A percentile compares a stretch with the other conserved stretches of the same genome.
phyloP scores from a whole-genome alignment of 92 coral and sea anemone genomes.

The Parazoanthus swiftii region DNA sequence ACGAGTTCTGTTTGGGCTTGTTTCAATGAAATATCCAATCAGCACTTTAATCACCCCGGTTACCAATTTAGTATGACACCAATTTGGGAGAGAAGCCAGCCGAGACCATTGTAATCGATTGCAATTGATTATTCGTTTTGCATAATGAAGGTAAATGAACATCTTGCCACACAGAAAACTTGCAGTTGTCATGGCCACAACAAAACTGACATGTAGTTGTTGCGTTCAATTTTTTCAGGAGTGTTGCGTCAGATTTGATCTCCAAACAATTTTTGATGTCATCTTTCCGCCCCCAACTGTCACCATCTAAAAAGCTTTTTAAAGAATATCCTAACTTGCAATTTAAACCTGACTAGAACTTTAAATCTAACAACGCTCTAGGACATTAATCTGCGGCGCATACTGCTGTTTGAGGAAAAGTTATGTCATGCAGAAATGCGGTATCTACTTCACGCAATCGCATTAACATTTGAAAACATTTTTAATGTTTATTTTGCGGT shows the following conservation, averaged over 20 bases:
- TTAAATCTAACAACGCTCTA: too few relatives aligned
- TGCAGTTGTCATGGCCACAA: conserved; percentile 22
- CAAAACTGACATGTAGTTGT: background rate
- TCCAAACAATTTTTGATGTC: background rate
- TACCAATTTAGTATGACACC: background rate
- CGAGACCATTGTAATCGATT: background rate
- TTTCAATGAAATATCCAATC: background rate
- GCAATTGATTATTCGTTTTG: conserved; percentile 11
- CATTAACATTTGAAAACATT: background rate
- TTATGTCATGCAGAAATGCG: background rate
- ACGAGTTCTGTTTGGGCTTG: too few relatives aligned
- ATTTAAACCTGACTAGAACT: background rate
- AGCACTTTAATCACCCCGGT: background rate
- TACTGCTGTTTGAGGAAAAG: background rate
- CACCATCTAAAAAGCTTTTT: background rate
- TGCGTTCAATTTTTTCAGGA: background rate
- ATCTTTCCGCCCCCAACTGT: background rate
- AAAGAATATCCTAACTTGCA: background rate
- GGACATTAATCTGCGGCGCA: background rate
- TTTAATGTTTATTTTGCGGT: background rate
- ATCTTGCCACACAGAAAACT: conserved; percentile 13
- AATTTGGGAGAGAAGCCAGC: background rate
- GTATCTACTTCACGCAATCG: background rate
- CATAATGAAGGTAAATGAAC: conserved; percentile 16
- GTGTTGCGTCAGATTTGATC: background rate